Evolutionary conservation across 2,888 invertebrate genomes (phyloP).

Genomic region (Sinodicranocentrus sp.): DNA sequence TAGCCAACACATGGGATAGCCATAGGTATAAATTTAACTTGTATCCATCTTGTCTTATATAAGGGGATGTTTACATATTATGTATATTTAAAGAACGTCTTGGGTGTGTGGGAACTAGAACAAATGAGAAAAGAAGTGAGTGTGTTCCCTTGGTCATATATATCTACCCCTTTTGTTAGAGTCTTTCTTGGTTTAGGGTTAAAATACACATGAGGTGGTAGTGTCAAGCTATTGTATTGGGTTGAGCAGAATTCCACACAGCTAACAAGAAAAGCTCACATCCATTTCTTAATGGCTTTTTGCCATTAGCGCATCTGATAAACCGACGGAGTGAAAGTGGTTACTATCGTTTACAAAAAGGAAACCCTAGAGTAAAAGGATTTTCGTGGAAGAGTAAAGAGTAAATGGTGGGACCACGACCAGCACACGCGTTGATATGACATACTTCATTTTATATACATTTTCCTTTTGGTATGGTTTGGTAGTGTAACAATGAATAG

Average conservation of each 20-base stretch:
- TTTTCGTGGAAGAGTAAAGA: conserved; percentile 11
- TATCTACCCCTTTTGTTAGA: not conserved
- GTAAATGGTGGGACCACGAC: conserved; percentile 41
- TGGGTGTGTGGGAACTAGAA: conserved; percentile 27
- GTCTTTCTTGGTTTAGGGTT: conserved; percentile 18
- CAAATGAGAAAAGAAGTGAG: conserved; percentile 20
- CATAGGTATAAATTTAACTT: too few relatives aligned
- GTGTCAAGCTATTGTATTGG: conserved; percentile 16
- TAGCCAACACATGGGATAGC: not conserved
- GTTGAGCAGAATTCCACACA: conserved; percentile 25
- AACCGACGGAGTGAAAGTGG: conserved; percentile 53
- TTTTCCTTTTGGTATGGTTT: conserved; percentile 1
- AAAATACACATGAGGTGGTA: conserved; percentile 25
- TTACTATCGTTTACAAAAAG: conserved; percentile 33
- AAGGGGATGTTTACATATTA: not conserved
- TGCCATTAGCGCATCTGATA: conserved; percentile 65
- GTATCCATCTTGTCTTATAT: too few relatives aligned
- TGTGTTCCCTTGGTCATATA: not conserved
- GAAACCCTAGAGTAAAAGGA: conserved; percentile 5
- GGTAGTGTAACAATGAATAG: not conserved
- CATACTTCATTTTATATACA: conserved; percentile 40
- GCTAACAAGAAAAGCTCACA: conserved; percentile 45
- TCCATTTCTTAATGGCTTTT: conserved; percentile 67
- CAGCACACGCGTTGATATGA: conserved; percentile 54
- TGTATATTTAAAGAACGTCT: too few relatives aligned